Evolutionary conservation across 2,113 vertebrate species (phyloP), one percentile per base, ranked within the genome.

Genomic region (human (Homo sapiens)): DNA sequence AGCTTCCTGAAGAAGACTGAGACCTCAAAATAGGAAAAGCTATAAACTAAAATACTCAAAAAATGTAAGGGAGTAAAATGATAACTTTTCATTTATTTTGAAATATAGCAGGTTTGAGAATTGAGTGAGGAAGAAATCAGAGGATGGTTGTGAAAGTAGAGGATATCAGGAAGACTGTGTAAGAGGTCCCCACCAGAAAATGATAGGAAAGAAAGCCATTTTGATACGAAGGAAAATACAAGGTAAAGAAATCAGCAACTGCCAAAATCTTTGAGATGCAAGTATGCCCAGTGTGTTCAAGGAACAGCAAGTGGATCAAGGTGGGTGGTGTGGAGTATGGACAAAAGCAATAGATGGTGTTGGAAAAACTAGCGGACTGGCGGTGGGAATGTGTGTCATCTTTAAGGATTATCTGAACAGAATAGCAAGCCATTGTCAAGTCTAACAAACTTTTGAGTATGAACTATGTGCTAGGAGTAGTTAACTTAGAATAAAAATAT

Each of bases 351-450:
- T 6, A 61, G 8, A 64, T 40, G 3, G 30, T 0, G 10, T 18
- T 6, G 68, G 14, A 95, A 18, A 72, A 11, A 82, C 22, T 86
- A 70, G 87, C 35, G 27, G 14, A 43, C 4, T 59, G 1, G 1
- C 3, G 0, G 5, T 35, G 4, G 52, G 6, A 6, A 55, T 45
- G 17, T 57, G 12, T 64, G 18, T 5, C 4, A n/a, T 11, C 48
- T 27, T 35, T 92, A 40, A 72, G 48, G 13, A 80, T 16, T 89
- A 20, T 75, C 5, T 38, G 2, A 22, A 20, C n/a, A 50, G 82
- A 52, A 38, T n/a, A 66, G 10, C 66, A 76, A 68, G 45, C 5
- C 45, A 66, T 14, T 48, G 32, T 81, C 23, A 40, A 80, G 8
- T 81, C 76, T 81, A 48, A 66, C 6, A 75, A 20, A 43, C 4